These are phyloP conservation scores for Hoplostethus mediterraneus DNA, from an alignment of 2,797 vertebrate genomes.

Conservation along the genomic window DNA sequence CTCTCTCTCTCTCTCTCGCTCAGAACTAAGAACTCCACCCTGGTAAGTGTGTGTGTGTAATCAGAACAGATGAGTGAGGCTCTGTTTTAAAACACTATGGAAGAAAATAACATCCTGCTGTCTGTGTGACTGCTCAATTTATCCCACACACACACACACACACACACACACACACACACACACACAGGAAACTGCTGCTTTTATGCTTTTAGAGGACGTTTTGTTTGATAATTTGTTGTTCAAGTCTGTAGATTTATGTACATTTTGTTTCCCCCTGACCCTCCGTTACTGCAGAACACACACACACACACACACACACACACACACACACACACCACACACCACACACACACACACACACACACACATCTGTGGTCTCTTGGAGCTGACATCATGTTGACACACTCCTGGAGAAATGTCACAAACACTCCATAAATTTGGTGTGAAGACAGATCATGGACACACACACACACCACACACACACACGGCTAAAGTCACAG, in stretches of 20 bases:
- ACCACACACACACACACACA: not conserved
- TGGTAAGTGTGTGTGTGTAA: slow-evolving; percentile 14
- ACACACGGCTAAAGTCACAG: slow-evolving; percentile 18
- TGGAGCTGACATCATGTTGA: slow-evolving; percentile 58
- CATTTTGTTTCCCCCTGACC: no score
- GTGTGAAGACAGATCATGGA: slow-evolving; percentile 45
- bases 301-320: not conserved
- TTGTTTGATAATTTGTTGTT: no score
- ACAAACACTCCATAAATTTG: slow-evolving; percentile 34
- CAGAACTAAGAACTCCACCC: not conserved
- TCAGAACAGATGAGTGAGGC: slow-evolving; percentile 11
- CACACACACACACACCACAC: not conserved
- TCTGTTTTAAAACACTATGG: slow-evolving; percentile 11
- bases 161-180: not conserved
- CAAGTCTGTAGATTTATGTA: no score
- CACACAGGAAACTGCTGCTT: no score
- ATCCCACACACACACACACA: not conserved
- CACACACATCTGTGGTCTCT: no score
- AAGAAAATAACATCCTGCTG: slow-evolving; percentile 13
- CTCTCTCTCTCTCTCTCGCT: not conserved
- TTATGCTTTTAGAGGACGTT: no score
- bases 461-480: not conserved
- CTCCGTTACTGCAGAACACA: not conserved
- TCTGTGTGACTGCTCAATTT: not conserved
- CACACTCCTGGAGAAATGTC: slow-evolving; percentile 40